A percentile compares a stretch with the other conserved stretches of the same genome.
These are phyloP conservation scores for Diaphora mendica DNA, from an alignment of 2,888 invertebrate species.

Conservation along the genomic window DNA sequence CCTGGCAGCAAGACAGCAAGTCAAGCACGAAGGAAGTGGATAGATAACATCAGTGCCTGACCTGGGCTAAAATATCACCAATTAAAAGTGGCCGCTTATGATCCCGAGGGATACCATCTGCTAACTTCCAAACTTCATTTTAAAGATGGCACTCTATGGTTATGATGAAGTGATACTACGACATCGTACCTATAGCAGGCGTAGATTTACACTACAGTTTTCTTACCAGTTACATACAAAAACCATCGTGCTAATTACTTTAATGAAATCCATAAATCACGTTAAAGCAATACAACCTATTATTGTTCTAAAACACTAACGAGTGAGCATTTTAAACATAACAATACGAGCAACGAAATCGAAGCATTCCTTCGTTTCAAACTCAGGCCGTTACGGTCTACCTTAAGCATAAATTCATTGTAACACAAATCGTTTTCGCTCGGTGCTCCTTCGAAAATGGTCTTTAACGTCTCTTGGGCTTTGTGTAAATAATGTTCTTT, in stretches of 20 bases:
- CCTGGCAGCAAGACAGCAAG: too few species aligned
- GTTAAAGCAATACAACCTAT: background rate
- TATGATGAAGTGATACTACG: too few species aligned
- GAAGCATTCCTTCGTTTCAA: constrained; percentile 57
- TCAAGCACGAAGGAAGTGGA: too few species aligned
- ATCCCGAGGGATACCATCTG: too few species aligned
- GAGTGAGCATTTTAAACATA: constrained; percentile 45
- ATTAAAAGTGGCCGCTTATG: too few species aligned
- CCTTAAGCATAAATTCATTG: constrained; percentile 79
- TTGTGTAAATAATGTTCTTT: constrained; percentile 84
- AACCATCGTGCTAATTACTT: background rate
- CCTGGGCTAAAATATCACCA: too few species aligned
- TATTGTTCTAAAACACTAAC: constrained; percentile 22
- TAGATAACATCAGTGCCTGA: too few species aligned
- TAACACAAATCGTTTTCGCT: constrained; percentile 73
- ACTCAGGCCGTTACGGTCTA: constrained; percentile 62
- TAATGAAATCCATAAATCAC: background rate
- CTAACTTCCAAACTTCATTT: too few species aligned
- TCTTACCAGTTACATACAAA: background rate
- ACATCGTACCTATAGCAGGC: too few species aligned
- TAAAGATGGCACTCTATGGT: too few species aligned
- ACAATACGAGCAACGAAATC: constrained; percentile 57
- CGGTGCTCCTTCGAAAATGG: constrained; percentile 79
- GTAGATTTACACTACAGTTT: background rate
- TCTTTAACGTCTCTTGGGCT: constrained; percentile 83